phyloP scores from a whole-genome alignment of 2,113 vertebrate species.

The Stegostoma tigrinum region DNA sequence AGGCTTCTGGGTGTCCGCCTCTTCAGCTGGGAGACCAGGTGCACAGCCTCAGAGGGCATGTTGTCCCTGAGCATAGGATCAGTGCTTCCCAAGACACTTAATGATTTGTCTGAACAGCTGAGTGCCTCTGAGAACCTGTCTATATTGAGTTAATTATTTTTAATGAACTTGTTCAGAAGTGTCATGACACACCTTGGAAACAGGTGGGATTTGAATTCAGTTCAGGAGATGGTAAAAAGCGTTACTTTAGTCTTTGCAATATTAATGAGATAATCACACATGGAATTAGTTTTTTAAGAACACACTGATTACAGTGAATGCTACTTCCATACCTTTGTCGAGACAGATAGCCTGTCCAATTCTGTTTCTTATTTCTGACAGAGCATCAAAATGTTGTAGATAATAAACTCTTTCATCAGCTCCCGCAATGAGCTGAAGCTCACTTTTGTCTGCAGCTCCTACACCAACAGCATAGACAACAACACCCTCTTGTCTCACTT shows the following conservation, averaged over 20 bases:
- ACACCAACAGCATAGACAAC: constrained; percentile 70
- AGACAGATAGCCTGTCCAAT: constrained; percentile 68
- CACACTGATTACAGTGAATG: background rate
- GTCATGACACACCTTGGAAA: no score
- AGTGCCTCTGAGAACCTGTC: no score
- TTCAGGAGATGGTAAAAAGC: background rate
- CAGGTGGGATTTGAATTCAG: no score
- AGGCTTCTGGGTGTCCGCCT: no score
- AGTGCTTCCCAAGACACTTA: no score
- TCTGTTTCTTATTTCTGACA: constrained; percentile 60
- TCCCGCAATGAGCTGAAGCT: constrained; percentile 61
- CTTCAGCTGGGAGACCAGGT: no score
- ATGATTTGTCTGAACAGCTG: no score
- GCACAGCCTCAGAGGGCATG: no score
- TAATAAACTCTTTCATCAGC: constrained; percentile 55
- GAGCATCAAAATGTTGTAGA: constrained; percentile 61
- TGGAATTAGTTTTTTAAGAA: background rate
- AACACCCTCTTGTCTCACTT: constrained; percentile 51
- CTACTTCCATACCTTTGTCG: constrained; percentile 56
- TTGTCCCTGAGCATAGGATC: no score
- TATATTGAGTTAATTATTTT: no score
- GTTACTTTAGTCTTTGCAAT: background rate
- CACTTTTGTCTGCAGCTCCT: constrained; percentile 45
- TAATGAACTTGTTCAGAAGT: no score
- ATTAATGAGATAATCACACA: background rate